These are phyloP conservation scores for Aix galericulata DNA, from an alignment of 2,113 vertebrate genomes.

Conservation along the genomic window DNA sequence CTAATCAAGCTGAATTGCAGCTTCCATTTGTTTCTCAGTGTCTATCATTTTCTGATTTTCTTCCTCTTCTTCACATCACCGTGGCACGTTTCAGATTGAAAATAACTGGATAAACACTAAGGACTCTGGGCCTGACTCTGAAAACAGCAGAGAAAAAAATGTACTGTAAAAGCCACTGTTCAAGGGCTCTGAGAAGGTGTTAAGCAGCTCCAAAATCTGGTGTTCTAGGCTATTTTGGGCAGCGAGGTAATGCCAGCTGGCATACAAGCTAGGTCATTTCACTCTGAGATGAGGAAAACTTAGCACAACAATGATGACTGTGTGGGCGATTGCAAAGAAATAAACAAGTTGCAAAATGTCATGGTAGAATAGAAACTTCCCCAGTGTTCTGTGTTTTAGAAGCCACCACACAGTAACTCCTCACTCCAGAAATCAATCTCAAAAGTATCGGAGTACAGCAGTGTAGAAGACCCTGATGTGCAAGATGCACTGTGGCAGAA, in stretches of 20 bases:
- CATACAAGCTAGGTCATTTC: not conserved
- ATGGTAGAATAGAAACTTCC: not conserved
- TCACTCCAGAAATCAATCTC: not conserved
- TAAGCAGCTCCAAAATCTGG: not conserved
- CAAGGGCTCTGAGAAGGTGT: not conserved
- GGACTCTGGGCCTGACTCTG: not conserved
- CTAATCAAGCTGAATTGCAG: not conserved
- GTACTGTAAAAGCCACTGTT: not conserved
- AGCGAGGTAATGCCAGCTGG: not conserved
- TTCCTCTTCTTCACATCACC: not conserved
- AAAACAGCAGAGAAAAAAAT: not conserved
- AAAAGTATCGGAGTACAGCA: not conserved
- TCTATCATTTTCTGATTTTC: not conserved
- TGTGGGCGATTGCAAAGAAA: not conserved
- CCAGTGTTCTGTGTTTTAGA: not conserved
- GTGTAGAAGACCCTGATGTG: not conserved
- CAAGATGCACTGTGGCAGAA: not conserved
- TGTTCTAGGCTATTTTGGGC: constrained; percentile 4
- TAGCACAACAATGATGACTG: not conserved
- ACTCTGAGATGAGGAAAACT: not conserved
- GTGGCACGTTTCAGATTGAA: not conserved
- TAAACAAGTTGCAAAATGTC: not conserved
- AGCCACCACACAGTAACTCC: not conserved
- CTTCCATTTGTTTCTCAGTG: not conserved
- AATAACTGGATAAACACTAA: not conserved